Evolutionary conservation across 2,797 vertebrate genomes (phyloP).

Genomic region (Loris lydekkerianus): DNA sequence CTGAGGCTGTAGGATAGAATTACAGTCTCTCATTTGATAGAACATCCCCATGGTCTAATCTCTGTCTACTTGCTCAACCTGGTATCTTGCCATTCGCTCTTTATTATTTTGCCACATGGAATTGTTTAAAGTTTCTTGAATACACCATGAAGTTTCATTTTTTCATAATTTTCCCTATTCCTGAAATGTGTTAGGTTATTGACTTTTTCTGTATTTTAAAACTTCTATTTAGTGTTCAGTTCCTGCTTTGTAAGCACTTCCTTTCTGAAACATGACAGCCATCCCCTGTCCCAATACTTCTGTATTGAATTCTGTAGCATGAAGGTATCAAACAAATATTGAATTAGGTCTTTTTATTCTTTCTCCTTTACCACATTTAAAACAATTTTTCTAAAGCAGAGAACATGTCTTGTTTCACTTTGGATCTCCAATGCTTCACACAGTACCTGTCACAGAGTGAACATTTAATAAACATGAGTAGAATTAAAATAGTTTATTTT

Average conservation of each 20-base stretch:
- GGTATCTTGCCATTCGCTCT: not conserved
- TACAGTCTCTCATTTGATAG: not conserved
- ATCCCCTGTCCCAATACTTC: not conserved
- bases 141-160: not conserved
- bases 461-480: constrained; percentile 11
- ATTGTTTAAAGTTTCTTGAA: not conserved
- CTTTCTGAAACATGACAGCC: constrained; percentile 9
- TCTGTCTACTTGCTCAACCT: not conserved
- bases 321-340: not conserved
- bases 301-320: not conserved
- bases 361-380: not conserved
- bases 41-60: not conserved
- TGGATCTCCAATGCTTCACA: not conserved
- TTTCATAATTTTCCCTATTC: not conserved
- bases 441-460: not conserved
- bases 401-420: not conserved
- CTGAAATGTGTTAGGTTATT: constrained; percentile 30
- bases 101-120: not conserved
- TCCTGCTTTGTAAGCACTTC: not conserved
- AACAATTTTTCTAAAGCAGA: not conserved
- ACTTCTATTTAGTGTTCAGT: not conserved
- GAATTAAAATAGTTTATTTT: constrained; percentile 55
- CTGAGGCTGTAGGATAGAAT: not conserved
- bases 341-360: not conserved
- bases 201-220: not conserved